Evolutionary conservation across 2,113 vertebrate species (phyloP), one percentile per base, ranked within the genome.

Genomic region (Merops nubicus): DNA sequence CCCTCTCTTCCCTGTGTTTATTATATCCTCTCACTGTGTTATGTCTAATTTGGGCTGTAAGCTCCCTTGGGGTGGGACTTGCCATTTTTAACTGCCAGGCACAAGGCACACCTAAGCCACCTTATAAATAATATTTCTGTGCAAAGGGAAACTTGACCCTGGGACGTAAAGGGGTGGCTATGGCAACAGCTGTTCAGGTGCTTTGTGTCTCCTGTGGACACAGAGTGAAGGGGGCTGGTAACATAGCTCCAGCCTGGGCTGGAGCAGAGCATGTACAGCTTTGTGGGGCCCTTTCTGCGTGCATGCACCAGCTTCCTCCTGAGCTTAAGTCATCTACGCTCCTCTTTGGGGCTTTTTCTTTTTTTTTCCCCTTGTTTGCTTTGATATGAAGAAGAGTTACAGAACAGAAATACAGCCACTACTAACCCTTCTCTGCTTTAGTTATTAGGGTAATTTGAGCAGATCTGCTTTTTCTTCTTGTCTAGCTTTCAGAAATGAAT

Each of bases 61-160:
- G 64, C 42, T 94, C 29, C 68, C 31, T 56, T 51, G 50, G 75
- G 85, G 15, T 86, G 40, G 40, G 34, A 81, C 28, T 80, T 70
- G 34, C 56, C 59, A 11, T 88, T 88, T 88, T 63, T 84, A 84
- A 75, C 72, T 80, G 90, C 85, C 92, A 47, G 68, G 70, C 23
- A 1, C 74, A 47, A 91, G 88, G 95, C 95, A 76, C 92, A 88
- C 85, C 93, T 95, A 91, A 93, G 92, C 90, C 91, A 68, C 56
- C 51, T 74, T 77, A 40, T 88, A 96, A 92, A 93, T 93, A 92
- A 84, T 72, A 34, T 75, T 81, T 68, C 64, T 57, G 25, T 51
- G 48, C 79, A 17, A 64, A 63, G 76, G 51, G 85, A 93, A 90
- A 79, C 89, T 56, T 91, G 91, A 90, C 51, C 38, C 86, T 70